Evolutionary conservation across 1,140 invertebrate species (phyloP).

Genomic region (Hermetia illucens): DNA sequence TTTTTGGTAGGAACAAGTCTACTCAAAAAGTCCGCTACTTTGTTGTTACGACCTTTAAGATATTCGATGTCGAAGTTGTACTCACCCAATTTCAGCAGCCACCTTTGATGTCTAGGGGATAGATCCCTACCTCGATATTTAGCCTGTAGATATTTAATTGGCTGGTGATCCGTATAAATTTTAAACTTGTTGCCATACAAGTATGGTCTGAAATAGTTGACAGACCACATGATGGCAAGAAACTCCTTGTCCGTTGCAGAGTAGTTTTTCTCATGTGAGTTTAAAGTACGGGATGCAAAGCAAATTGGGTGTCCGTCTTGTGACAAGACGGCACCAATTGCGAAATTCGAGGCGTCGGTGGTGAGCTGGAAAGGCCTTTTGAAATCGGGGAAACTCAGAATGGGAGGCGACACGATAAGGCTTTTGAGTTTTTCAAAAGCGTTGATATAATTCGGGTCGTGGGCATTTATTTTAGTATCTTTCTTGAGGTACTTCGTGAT

Average conservation of each 20-base stretch:
- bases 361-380: conserved; percentile 5
- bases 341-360: conserved; percentile 8
- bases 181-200: conserved; percentile 5
- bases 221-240: conserved; percentile 5
- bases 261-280: conserved; percentile 6
- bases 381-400: conserved; percentile 11
- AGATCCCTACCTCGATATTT: not conserved
- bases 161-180: conserved; percentile 4
- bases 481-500: conserved; percentile 14
- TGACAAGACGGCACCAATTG: conserved; percentile 6
- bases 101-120: conserved; percentile 4
- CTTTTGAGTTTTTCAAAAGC: conserved; percentile 10
- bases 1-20: not conserved
- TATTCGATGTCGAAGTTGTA: conserved; percentile 7
- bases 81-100: conserved; percentile 7
- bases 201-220: conserved; percentile 8
- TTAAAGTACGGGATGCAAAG: conserved; percentile 1
- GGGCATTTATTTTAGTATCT: conserved; percentile 7
- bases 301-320: conserved; percentile 4
- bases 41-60: conserved; percentile 9
- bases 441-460: conserved; percentile 4
- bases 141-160: conserved; percentile 7
- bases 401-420: conserved; percentile 5
- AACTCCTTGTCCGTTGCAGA: conserved; percentile 7
- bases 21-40: conserved; percentile 6